These are phyloP conservation scores for Melolontha melolontha DNA, from an alignment of 2,888 invertebrate genomes.

Conservation along the genomic window DNA sequence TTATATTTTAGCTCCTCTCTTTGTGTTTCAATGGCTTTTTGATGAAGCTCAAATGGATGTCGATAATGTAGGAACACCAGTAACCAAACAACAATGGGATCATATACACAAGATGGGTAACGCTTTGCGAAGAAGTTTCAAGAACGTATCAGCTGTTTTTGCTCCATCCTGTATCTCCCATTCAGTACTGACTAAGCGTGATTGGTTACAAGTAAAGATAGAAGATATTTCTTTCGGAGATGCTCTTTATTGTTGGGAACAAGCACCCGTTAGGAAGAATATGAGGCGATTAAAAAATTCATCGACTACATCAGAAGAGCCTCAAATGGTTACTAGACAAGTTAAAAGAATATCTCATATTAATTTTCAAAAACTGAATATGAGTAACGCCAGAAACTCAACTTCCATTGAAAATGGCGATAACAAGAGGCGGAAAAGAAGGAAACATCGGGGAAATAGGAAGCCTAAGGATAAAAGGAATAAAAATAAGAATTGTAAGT, in stretches of 20 bases:
- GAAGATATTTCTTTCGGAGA: conserved; percentile 87
- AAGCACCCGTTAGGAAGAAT: conserved; percentile 63
- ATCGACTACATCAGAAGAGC: conserved; percentile 54
- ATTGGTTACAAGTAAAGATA: conserved; percentile 85
- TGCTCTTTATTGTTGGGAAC: conserved; percentile 91
- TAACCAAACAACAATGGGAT: conserved; percentile 92
- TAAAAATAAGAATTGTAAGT: conserved; percentile 55
- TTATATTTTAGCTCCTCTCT: conserved; percentile 79
- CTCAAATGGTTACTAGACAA: conserved; percentile 48
- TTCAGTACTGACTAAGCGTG: conserved; percentile 86
- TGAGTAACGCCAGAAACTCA: conserved; percentile 4
- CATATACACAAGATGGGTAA: conserved; percentile 92
- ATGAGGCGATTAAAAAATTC: conserved; percentile 51
- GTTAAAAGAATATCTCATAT: conserved; percentile 46
- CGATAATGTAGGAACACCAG: conserved; percentile 90
- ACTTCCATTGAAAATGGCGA: conserved; percentile 11
- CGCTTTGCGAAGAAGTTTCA: conserved; percentile 82
- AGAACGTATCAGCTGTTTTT: conserved; percentile 89
- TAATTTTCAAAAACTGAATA: conserved; percentile 38
- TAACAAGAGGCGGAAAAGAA: conserved; percentile 48
- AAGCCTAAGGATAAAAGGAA: conserved; percentile 54
- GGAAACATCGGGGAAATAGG: conserved; percentile 55
- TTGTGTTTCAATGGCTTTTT: conserved; percentile 95
- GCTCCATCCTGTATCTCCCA: conserved; percentile 95
- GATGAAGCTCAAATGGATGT: conserved; percentile 95